phyloP scores from a whole-genome alignment of 1,140 invertebrate genomes.

The Aphelenchoides besseyi region DNA sequence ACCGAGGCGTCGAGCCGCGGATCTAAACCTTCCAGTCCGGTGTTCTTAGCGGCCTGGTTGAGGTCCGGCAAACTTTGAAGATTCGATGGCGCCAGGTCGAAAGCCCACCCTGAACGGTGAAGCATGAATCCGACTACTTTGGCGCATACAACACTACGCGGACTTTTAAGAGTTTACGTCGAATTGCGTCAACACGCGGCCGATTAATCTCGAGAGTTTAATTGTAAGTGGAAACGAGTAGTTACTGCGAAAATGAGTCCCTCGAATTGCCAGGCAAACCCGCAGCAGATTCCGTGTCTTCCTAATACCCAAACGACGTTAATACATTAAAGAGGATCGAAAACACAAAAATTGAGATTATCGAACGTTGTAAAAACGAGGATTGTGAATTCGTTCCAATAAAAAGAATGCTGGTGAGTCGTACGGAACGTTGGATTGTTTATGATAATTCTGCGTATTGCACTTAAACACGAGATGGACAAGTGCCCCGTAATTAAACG shows the following conservation, averaged over 20 bases:
- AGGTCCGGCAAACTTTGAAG: background rate
- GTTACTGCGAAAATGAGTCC: no score
- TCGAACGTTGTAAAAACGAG: background rate
- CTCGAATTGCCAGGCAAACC: no score
- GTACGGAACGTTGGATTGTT: background rate
- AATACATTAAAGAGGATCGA: background rate
- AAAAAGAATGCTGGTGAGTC: no score
- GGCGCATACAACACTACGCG: no score
- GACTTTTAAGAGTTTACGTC: background rate
- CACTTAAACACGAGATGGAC: background rate
- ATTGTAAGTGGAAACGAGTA: background rate
- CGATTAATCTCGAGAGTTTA: background rate
- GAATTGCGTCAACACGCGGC: background rate
- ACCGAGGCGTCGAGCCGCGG: background rate
- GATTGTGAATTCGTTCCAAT: no score
- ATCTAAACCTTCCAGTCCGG: background rate
- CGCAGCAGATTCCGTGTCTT: no score
- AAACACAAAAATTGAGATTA: background rate
- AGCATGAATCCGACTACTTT: background rate
- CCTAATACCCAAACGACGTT: background rate
- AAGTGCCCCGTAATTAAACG: background rate
- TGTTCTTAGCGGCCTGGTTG: constrained; percentile 14
- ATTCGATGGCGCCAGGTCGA: constrained; percentile 6
- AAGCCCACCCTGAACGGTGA: background rate
- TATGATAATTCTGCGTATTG: constrained; percentile 1